Evolutionary conservation across 2,113 vertebrate genomes (phyloP).

Genomic region (Lipophrys pholis): DNA sequence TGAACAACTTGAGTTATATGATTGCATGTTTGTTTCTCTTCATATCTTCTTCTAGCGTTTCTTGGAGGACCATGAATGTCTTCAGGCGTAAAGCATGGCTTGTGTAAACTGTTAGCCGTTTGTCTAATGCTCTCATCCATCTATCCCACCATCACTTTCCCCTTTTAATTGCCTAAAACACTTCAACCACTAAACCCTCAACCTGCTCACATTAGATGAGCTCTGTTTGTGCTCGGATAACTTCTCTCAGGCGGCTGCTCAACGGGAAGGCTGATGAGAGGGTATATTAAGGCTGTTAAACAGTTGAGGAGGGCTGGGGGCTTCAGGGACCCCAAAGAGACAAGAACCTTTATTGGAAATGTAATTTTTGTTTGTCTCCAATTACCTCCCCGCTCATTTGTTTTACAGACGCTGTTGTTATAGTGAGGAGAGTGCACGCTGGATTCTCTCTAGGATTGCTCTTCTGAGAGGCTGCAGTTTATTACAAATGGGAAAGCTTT

Average conservation of each 20-base stretch:
- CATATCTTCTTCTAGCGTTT: conserved; percentile 17
- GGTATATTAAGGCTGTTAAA: conserved; percentile 83
- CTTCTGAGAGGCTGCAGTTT: conserved; percentile 77
- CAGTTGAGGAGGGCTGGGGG: conserved; percentile 77
- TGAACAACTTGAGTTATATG: too few species aligned
- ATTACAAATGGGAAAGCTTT: conserved; percentile 85
- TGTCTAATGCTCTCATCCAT: conserved; percentile 56
- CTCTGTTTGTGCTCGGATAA: conserved; percentile 76
- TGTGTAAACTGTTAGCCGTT: conserved; percentile 49
- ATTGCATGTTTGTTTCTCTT: background rate
- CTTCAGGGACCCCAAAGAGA: conserved; percentile 78
- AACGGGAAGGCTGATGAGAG: conserved; percentile 76
- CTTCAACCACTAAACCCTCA: conserved; percentile 63
- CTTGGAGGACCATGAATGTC: conserved; percentile 31
- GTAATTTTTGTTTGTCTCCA: conserved; percentile 87
- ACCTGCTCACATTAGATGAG: conserved; percentile 77
- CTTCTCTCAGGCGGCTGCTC: conserved; percentile 66
- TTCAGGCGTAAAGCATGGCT: conserved; percentile 23
- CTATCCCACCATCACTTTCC: conserved; percentile 46
- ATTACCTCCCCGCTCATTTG: conserved; percentile 85
- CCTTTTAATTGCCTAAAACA: conserved; percentile 71
- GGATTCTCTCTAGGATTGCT: conserved; percentile 75
- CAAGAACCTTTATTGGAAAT: conserved; percentile 86
- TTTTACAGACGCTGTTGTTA: conserved; percentile 78
- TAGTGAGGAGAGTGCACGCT: conserved; percentile 55